Evolutionary conservation across 2,888 invertebrate species (phyloP), one percentile per base, ranked within the genome.

Genomic region (Rotaria macrura): DNA sequence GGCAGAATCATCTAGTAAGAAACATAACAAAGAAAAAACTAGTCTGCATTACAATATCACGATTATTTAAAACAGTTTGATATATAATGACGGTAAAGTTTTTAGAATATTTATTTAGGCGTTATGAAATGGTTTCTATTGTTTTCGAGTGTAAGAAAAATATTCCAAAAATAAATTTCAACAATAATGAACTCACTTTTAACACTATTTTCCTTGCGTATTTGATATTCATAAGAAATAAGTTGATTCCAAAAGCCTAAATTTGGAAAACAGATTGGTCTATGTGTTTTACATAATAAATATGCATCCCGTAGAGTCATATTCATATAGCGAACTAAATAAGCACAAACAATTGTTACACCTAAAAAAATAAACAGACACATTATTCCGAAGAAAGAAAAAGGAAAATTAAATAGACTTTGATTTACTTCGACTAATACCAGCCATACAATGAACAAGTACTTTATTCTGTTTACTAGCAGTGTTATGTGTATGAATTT

Each of bases 201-300:
- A n/a, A 79, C 79, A 79, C 79, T 79, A 43, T 79, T 79, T n/a
- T 79, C 79, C 14, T 34, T 23, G 25, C 43, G 40, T 6, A 79
- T 2, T 79, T 79, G 79, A 79, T 38, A 79, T 79, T 79, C 79
- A 43, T 79, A 79, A 25, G 40, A 12, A 43, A 79, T 79, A 25
- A 79, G n/a, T 79, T 79, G 79, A 79, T 40, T 43, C 79, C 79
- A 79, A 79, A 79, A 79, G 12, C 79, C 79, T n/a, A 79, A 43
- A 43, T 79, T 79, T 43, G 79, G 79, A 79, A 79, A 79, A 43
- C 79, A 79, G n/a, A 79, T 79, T 5, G 79, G 79, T 9, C 79
- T 40, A 43, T 43, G 79, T 43, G 14, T 7, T 79, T 79, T 79
- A 43, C 40, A 43, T 43, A 79, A 43, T 43, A 79, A 79, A 79